Base-by-base conservation (phyloP, 2,113 vertebrate genomes). In the Rhodinocichla rosea region DNA sequence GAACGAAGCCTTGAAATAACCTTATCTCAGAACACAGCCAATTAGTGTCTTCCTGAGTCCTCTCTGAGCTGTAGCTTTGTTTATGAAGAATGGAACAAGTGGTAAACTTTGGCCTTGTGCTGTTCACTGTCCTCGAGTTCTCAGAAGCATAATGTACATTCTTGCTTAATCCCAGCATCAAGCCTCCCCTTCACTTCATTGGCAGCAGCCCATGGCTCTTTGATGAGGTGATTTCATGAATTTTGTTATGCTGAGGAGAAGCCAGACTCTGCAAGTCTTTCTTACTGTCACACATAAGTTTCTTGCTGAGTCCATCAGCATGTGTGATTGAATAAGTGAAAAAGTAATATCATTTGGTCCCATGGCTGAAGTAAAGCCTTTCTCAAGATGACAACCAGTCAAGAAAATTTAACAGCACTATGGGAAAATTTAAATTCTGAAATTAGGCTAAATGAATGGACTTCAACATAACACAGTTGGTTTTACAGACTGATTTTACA, bases 31-130 rank as follows among this genome's bases (percentile, higher is more conserved):
- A 78, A 68, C 3, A 5, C 64, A 52, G 39, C 21, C 76, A 68
- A 89, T 71, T 26, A 67, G 26, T 75, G 19, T 44, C 40, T 79
- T 89, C 42, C 55, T 15, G 37, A 86, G 26, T 50, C 16, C 9
- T 65, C n/a, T 92, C 68, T 83, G 86, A 87, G 59, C 26, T 50
- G 40, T 8, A 75, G 32, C 44, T 42, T 39, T 93, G 76, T 92
- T 97, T 95, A 94, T 82, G 83, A 90, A 94, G 60, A 75, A 82
- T 55, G 82, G 79, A 82, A 74, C 79, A 94, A 92, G 68, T 35
- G 3, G 2, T 64, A 71, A 35, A 16, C 13, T 89, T 71, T 71
- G 35, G 20, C 47, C 19, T 63, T 60, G 19, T 23, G 15, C 10
- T 65, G 13, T 67, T 80, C 42, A 45, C 39, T 70, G 33, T 39